Evolutionary conservation across 1,140 invertebrate genomes (phyloP).

Genomic region (Apis florea): DNA sequence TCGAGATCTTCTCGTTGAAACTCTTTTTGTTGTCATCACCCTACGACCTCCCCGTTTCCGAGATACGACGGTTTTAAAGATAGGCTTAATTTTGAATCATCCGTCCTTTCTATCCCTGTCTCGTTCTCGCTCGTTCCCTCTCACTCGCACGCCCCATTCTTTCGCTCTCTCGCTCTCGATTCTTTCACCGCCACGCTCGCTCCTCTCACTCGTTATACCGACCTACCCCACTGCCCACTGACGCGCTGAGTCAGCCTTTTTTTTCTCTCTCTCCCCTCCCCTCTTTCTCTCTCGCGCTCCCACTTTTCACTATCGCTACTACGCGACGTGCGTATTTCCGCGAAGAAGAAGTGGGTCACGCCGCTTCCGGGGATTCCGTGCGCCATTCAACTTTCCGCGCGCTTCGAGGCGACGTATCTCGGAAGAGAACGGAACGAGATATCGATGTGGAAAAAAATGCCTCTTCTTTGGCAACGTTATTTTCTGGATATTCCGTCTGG

Average conservation of each 20-base stretch:
- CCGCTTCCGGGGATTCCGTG: background rate
- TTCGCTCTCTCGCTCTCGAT: background rate
- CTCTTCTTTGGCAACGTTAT: background rate
- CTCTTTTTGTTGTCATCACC: background rate
- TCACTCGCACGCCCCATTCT: background rate
- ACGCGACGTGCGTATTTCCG: conserved; percentile 3
- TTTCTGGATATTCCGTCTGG: too few relatives aligned
- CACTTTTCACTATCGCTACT: background rate
- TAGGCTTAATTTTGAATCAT: background rate
- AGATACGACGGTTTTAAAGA: background rate
- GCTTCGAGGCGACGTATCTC: background rate
- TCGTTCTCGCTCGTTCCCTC: too few relatives aligned
- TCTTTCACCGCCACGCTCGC: background rate
- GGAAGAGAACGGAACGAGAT: background rate
- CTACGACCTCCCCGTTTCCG: background rate
- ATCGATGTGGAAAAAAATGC: background rate
- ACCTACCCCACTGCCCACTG: background rate
- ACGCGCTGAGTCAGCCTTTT: background rate
- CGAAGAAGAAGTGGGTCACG: background rate
- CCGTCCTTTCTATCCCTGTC: background rate
- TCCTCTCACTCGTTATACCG: too few relatives aligned
- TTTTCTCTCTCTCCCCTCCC: background rate
- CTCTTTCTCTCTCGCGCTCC: background rate
- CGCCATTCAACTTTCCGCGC: conserved; percentile 3
- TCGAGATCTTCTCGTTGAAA: background rate